Evolutionary conservation across 37 sponge, comb jelly and placozoan species (phyloP), one percentile per base, ranked within the genome.

Genomic region (Ephydatia muelleri): DNA sequence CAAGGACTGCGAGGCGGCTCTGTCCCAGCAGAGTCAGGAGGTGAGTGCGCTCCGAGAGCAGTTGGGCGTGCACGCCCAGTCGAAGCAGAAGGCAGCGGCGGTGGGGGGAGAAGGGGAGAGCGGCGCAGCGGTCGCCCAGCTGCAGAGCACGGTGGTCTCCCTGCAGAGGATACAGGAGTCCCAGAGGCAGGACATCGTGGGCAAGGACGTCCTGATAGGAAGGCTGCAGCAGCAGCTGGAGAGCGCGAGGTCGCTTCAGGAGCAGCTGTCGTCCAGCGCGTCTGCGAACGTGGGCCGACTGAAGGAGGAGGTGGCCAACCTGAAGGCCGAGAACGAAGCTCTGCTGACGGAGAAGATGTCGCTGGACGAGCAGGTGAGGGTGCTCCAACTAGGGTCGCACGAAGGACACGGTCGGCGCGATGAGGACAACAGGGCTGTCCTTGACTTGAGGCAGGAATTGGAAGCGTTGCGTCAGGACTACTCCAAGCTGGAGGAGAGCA

Each of bases 271-370:
- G 21, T 30, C 35, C 16, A 35, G 26, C 8, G 31, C 14, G 28
- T 0, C 64, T 22, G 75, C 37, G 0, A 64, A 84, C 34, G 68
- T 88, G 4, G 25, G 1, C 1, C 35, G 39, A 5, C 68, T 93
- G 14, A 70, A 86, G 67, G 90, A 86, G 0, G 79, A 78, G 40
- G 3, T 89, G 8, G 80, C 23, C 13, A 36, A 83, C 19, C 57
- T 89, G 67, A 73, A 32, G 30, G 83, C 83, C 38, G 93, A 93
- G 11, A 89, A 89, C n/a, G 90, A 93, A 38, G 93, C 90, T 9
- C 83, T 93, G 22, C 49, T 93, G 67, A 86, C 87, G 0, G 93
- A 93, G 47, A 93, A 89, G 49, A 34, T 36, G 1, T 49, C 40
- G 4, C 84, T 93, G 35, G 90, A 89, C 26, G 47, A 67, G 25